Evolutionary conservation across 2,888 invertebrate species (phyloP).

Genomic region (Oxytorus armatus): DNA sequence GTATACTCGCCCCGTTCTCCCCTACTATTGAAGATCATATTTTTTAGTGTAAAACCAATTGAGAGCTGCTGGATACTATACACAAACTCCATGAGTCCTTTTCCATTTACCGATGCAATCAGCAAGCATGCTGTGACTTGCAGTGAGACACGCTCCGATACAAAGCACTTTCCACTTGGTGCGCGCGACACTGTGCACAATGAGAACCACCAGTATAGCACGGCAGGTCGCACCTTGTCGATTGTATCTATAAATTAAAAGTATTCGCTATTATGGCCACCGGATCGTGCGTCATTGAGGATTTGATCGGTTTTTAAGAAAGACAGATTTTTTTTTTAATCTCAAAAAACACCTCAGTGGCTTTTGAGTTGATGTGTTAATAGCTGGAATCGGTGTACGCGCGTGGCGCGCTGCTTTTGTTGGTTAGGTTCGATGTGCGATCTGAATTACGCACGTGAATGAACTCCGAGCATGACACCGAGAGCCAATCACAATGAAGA

Average conservation of each 20-base stretch:
- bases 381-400: no score
- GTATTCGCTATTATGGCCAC: not conserved
- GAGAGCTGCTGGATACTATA: conserved; percentile 8
- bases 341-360: no score
- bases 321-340: no score
- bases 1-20: no score
- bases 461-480: no score
- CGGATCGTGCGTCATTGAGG: no score
- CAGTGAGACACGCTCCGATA: conserved; percentile 13
- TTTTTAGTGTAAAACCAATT: not conserved
- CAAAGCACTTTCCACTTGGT: conserved; percentile 33
- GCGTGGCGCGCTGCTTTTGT: no score
- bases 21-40: not conserved
- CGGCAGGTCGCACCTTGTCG: conserved; percentile 6
- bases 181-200: conserved; percentile 8
- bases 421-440: no score
- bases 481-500: no score
- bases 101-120: conserved; percentile 29
- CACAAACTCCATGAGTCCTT: conserved; percentile 14
- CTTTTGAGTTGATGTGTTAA: no score
- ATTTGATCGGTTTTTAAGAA: no score
- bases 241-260: conserved; percentile 3
- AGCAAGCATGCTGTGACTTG: conserved; percentile 1
- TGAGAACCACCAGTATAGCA: conserved; percentile 6
- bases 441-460: no score